Conservation (phyloP, 2,888 invertebrate species). For the Hirtodrosophila duncani region DNA sequence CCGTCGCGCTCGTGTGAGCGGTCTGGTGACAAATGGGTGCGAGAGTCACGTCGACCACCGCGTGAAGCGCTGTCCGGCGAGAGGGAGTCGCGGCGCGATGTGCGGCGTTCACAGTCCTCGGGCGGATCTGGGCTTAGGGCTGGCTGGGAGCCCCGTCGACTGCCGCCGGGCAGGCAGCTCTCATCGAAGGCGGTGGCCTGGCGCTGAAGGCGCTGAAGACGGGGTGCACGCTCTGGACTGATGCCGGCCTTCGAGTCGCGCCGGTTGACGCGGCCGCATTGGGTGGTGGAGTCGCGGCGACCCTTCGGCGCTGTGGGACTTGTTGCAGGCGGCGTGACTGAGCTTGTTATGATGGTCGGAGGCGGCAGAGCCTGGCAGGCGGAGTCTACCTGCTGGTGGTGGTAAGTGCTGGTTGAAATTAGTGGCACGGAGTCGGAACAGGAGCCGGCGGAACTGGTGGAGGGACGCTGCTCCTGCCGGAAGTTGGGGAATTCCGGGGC, state of each 20-base stretch:
- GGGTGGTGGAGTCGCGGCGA: constrained; percentile 90
- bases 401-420: constrained; percentile 77
- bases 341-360: constrained; percentile 90
- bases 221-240: constrained; percentile 83
- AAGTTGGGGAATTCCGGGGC: constrained; percentile 80
- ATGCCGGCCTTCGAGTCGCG: constrained; percentile 84
- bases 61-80: constrained; percentile 93
- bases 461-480: constrained; percentile 83
- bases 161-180: constrained; percentile 85
- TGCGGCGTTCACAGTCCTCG: constrained; percentile 84
- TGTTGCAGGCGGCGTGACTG: constrained; percentile 89
- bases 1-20: constrained; percentile 88
- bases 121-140: constrained; percentile 89
- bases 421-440: constrained; percentile 82
- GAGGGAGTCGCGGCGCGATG: constrained; percentile 88
- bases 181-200: constrained; percentile 95
- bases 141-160: constrained; percentile 89
- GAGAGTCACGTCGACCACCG: constrained; percentile 84
- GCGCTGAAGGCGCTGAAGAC: constrained; percentile 85
- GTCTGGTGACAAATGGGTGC: constrained; percentile 89
- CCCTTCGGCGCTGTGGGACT: constrained; percentile 84
- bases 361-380: constrained; percentile 83
- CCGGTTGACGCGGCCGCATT: constrained; percentile 84
- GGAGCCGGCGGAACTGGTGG: constrained; percentile 86
- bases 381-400: constrained; percentile 82